phyloP scores from a whole-genome alignment of 2,113 vertebrate species.

The Alosa alosa region DNA sequence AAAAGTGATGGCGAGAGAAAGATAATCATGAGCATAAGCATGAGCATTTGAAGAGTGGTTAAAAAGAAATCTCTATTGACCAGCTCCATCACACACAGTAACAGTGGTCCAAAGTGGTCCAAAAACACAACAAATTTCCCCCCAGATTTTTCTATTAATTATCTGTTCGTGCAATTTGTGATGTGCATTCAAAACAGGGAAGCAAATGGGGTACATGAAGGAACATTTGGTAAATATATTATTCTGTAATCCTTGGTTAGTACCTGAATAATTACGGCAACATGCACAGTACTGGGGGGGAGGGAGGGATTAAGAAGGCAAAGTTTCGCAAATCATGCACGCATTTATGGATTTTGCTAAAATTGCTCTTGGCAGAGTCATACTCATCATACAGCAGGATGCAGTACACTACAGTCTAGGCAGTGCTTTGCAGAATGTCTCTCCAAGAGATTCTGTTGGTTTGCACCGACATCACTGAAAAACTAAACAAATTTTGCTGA shows the following conservation, averaged over 20 bases:
- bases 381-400: background rate
- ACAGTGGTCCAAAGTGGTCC: too few relatives aligned
- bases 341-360: background rate
- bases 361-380: background rate
- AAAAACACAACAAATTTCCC: background rate
- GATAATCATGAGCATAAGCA: background rate
- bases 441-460: background rate
- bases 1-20: background rate
- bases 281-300: background rate
- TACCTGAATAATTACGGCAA: background rate
- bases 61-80: too few relatives aligned
- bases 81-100: background rate
- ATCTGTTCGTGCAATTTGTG: background rate
- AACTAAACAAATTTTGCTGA: background rate
- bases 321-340: background rate
- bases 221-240: background rate
- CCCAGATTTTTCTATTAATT: background rate
- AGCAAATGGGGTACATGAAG: background rate
- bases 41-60: background rate
- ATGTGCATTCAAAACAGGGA: background rate
- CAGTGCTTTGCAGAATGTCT: background rate
- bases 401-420: background rate
- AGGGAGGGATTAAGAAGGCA: background rate
- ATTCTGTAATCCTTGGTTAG: background rate
- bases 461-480: background rate